These are phyloP conservation scores for Caradrina clavipalpis DNA, from an alignment of 2,888 invertebrate genomes.

Conservation along the genomic window DNA sequence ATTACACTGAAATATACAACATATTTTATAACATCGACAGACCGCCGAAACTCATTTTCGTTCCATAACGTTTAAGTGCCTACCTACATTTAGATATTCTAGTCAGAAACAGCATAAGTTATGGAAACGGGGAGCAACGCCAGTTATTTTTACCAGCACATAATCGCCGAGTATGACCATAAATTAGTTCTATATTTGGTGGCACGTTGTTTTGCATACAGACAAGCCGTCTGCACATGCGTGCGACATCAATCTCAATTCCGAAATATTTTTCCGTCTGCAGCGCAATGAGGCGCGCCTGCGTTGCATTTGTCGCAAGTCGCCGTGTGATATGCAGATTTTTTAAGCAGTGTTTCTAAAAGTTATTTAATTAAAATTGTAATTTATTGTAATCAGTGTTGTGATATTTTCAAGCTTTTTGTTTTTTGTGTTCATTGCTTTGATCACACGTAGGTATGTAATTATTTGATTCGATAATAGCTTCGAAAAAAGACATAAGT, in stretches of 20 bases:
- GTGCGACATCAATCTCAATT: constrained; percentile 90
- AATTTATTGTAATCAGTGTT: background rate
- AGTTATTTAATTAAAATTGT: constrained; percentile 21
- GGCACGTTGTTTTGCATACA: constrained; percentile 88
- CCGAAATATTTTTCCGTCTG: constrained; percentile 90
- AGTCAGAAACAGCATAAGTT: constrained; percentile 78
- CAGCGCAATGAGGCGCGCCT: constrained; percentile 65
- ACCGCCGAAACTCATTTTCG: background rate
- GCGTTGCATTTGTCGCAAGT: constrained; percentile 56
- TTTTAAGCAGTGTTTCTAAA: constrained; percentile 41
- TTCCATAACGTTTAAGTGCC: constrained; percentile 41
- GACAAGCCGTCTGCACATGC: constrained; percentile 90
- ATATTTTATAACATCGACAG: background rate
- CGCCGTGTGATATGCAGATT: constrained; percentile 52
- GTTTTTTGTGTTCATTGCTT: background rate
- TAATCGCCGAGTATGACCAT: constrained; percentile 90
- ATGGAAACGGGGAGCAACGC: constrained; percentile 82
- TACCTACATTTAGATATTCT: constrained; percentile 61
- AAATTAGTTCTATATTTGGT: constrained; percentile 90
- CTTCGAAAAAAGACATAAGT: background rate
- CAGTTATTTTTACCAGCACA: constrained; percentile 86
- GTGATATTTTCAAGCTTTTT: background rate
- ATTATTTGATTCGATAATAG: background rate
- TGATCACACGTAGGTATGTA: background rate
- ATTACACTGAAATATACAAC: background rate